Evolutionary conservation across 2,113 vertebrate genomes (phyloP), one percentile per base, ranked within the genome.

Genomic region (Stomatorhinus ivindoensis): DNA sequence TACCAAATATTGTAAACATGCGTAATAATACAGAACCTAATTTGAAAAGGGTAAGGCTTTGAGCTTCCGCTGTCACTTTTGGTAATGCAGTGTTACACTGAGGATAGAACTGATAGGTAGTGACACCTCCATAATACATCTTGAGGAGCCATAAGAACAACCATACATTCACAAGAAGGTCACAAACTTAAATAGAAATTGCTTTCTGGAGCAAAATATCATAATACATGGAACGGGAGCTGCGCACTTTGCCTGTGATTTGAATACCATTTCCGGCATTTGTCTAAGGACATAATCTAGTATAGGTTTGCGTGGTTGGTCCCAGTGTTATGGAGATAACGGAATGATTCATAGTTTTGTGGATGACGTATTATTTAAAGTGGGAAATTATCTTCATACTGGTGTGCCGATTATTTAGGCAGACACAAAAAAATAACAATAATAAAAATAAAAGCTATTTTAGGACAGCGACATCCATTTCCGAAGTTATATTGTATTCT

Each of bases 221-320:
- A 24, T 24, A 47, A 47, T 46, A 47, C 73, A n/a, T 19, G 19
- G 44, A 46, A 24, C 44, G 0, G 82, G 35, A 17, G 73, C 73
- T 10, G 10, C 42, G 47, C 42, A 10, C 44, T 44, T 84, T 47
- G 27, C 48, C 7, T 51, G 27, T 86, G 48, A 51, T 51, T 86
- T 51, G 85, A 86, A 86, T 51, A 47, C 42, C 24, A n/a, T 27
- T 86, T 61, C 50, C 47, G 35, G 65, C n/a, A 89, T 21, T 69
- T 61, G 83, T 87, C 87, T 90, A 90, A 90, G 86, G 82, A 87
- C 86, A 89, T 65, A 55, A 87, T 88, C 58, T 53, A 87, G 48
- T 47, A 46, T 47, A 53, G 61, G 65, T 80, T 44, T 86, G 51
- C 39, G n/a, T 31, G 11, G 10, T 27, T 48, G 84, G 89, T 21